phyloP scores from a whole-genome alignment of 2,113 vertebrate species.

The Aptenodytes patagonicus region DNA sequence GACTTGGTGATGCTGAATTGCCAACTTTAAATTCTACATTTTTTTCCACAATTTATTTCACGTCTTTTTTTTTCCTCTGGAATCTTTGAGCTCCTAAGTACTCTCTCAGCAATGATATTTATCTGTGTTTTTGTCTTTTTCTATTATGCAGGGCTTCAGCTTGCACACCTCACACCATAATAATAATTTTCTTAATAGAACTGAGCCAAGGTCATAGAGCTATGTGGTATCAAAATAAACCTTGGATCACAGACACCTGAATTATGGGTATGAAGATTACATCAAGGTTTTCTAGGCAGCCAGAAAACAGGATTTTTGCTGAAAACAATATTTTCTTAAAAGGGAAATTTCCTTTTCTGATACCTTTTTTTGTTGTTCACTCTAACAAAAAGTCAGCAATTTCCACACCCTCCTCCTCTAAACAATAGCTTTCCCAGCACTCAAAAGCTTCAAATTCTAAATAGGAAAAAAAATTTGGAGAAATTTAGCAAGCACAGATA shows the following conservation, averaged over 20 bases:
- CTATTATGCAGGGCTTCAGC: neutral
- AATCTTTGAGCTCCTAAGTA: neutral
- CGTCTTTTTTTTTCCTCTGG: neutral
- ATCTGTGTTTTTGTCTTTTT: neutral
- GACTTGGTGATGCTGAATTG: neutral
- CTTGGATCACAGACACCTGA: neutral
- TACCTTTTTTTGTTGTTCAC: neutral
- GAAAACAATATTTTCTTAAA: neutral
- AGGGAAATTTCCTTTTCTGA: neutral
- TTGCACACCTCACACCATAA: neutral
- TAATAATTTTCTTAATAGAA: neutral
- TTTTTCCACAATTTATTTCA: neutral
- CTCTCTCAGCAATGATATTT: neutral
- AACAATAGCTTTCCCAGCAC: neutral
- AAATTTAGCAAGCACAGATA: neutral
- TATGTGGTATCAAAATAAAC: neutral
- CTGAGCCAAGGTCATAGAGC: neutral
- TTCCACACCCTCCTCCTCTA: accelerated
- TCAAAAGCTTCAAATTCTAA: neutral
- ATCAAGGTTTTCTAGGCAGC: neutral
- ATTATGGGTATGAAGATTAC: neutral
- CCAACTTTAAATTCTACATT: neutral
- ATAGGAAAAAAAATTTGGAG: neutral
- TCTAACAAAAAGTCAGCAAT: neutral
- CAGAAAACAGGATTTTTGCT: neutral